Evolutionary conservation across 1,140 invertebrate species (phyloP).

Genomic region (Heliconius melpomene): DNA sequence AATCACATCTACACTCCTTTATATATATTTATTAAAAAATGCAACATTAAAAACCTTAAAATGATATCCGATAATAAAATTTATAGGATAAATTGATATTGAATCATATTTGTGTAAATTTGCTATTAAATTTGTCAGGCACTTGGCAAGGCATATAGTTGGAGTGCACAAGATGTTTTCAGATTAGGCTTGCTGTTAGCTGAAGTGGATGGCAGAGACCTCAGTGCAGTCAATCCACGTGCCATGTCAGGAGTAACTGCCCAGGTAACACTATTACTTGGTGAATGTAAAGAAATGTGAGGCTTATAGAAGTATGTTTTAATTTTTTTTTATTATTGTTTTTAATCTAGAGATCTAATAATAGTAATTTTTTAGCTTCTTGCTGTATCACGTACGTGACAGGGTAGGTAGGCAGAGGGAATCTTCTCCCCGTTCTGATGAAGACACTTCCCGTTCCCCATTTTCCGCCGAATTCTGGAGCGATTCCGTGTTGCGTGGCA

Average conservation of each 20-base stretch:
- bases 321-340: no score
- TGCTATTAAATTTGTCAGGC: slow-evolving; percentile 48
- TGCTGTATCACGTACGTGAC: no score
- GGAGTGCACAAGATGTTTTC: slow-evolving; percentile 65
- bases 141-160: slow-evolving; percentile 67
- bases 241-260: slow-evolving; percentile 66
- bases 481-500: no score
- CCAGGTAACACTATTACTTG: slow-evolving; percentile 44
- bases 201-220: slow-evolving; percentile 57
- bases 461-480: no score
- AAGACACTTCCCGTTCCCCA: no score
- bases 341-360: no score
- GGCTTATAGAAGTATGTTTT: neutral
- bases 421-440: no score
- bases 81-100: neutral
- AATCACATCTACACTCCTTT: no score
- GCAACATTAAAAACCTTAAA: neutral
- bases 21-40: no score
- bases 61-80: neutral
- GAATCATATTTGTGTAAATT: neutral
- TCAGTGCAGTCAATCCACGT: slow-evolving; percentile 62
- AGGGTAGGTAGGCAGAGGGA: no score
- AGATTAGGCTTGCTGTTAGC: slow-evolving; percentile 61
- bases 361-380: no score
- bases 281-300: neutral